Percentiles rank a stretch among this genome's conserved stretches.
Conservation (phyloP, 2,888 invertebrate species). For the Dioctria rufipes region DNA sequence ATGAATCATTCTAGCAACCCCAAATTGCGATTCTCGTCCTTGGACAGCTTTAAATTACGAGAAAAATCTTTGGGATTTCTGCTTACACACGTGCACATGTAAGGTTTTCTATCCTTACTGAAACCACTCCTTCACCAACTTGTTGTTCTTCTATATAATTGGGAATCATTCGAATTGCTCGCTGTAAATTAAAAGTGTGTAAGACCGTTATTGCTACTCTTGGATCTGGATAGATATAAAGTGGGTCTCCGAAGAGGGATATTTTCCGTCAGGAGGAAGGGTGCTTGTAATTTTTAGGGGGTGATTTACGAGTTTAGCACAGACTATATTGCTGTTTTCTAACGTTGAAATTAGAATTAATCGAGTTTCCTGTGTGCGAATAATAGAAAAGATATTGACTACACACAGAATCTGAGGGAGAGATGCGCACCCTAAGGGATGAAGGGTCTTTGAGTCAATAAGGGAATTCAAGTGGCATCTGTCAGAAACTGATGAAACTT, state of each 20-base stretch:
- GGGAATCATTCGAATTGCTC: conserved; percentile 54
- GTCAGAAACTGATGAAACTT: conserved; percentile 1
- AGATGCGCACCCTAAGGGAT: neutral
- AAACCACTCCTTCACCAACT: conserved; percentile 20
- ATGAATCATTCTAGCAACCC: neutral
- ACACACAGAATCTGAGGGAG: neutral
- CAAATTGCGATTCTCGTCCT: neutral
- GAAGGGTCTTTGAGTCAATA: neutral
- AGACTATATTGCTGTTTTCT: conserved; percentile 13
- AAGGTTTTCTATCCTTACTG: conserved; percentile 25
- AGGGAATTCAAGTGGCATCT: conserved; percentile 1
- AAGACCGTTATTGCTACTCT: conserved; percentile 8
- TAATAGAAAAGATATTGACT: conserved; percentile 35
- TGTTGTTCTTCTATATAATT: conserved; percentile 52
- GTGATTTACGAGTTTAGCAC: conserved; percentile 22
- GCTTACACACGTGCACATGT: neutral
- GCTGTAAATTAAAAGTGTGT: conserved; percentile 54
- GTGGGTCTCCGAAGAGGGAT: neutral
- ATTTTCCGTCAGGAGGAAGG: neutral
- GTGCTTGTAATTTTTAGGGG: conserved; percentile 35
- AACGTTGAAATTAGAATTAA: conserved; percentile 35
- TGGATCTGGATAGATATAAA: conserved; percentile 7
- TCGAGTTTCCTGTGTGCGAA: conserved; percentile 39
- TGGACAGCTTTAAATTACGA: conserved; percentile 7
- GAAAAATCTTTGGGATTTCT: conserved; percentile 23